Percentiles rank a stretch among this genome's conserved stretches.
Evolutionary conservation across 1,140 invertebrate species (phyloP).

Genomic region (Sitophilus oryzae): DNA sequence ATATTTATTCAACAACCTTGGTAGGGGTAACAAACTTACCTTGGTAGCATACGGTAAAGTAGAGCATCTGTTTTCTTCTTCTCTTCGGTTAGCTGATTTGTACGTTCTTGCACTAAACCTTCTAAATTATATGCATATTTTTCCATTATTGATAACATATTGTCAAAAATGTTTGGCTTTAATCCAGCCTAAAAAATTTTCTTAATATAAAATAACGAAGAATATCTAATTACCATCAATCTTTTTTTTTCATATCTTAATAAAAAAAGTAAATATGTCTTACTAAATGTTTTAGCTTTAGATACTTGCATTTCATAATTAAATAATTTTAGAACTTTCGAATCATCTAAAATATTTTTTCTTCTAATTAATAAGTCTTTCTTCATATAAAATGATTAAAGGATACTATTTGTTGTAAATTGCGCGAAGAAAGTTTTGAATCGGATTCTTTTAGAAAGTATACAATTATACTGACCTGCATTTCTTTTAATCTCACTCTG

Average conservation of each 20-base stretch:
- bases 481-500: conserved; percentile 64
- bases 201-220: too few relatives aligned
- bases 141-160: conserved; percentile 82
- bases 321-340: too few relatives aligned
- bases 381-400: too few relatives aligned
- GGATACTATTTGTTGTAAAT: too few relatives aligned
- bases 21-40: conserved; percentile 50
- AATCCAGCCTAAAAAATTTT: conserved; percentile 42
- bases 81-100: conserved; percentile 71
- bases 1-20: conserved; percentile 3
- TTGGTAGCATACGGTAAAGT: conserved; percentile 74
- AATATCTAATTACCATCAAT: too few relatives aligned
- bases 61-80: conserved; percentile 79
- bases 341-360: too few relatives aligned
- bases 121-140: conserved; percentile 82
- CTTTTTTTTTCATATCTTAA: too few relatives aligned
- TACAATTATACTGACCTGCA: conserved; percentile 52
- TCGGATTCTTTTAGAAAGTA: too few relatives aligned
- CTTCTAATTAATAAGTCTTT: too few relatives aligned
- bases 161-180: conserved; percentile 82
- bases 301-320: neutral
- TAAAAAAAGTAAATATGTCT: conserved; percentile 7
- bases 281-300: neutral
- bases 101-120: conserved; percentile 72
- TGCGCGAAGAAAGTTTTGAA: too few relatives aligned